phyloP scores from a whole-genome alignment of 2,797 vertebrate species.

The Falco concolor region DNA sequence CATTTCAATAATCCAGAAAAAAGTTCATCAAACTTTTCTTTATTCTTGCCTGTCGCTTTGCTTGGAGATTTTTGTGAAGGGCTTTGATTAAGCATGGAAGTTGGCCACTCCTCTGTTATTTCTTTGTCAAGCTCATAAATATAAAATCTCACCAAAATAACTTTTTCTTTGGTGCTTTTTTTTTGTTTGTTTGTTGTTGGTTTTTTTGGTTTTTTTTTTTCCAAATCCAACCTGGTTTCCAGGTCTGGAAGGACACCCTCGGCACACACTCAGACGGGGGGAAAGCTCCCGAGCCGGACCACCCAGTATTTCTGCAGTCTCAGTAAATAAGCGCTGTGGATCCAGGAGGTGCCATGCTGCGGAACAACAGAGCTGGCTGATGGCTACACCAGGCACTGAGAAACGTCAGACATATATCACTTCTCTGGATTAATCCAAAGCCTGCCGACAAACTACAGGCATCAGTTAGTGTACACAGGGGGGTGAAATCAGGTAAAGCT shows the following conservation, averaged over 20 bases:
- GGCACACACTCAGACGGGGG: background rate
- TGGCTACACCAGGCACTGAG: background rate
- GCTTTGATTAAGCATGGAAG: background rate
- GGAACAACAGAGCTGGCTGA: background rate
- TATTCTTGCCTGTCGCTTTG: background rate
- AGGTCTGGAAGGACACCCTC: background rate
- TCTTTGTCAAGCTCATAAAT: background rate
- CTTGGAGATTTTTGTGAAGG: background rate
- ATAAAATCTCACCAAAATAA: background rate
- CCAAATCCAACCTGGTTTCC: background rate
- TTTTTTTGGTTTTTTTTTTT: too few relatives aligned
- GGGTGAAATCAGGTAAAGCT: background rate
- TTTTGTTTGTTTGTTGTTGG: background rate
- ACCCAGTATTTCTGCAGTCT: background rate
- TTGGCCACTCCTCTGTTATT: rapidly evolving
- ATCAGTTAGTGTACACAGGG: rapidly evolving
- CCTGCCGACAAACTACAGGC: background rate
- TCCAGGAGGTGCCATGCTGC: background rate
- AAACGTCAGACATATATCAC: background rate
- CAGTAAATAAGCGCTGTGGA: background rate
- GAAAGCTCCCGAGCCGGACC: background rate
- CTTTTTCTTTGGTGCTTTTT: too few relatives aligned
- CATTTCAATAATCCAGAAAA: background rate
- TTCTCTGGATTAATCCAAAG: background rate
- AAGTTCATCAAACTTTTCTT: background rate